Base-by-base conservation (phyloP, 2,797 vertebrate genomes). In the Podargus strigoides region DNA sequence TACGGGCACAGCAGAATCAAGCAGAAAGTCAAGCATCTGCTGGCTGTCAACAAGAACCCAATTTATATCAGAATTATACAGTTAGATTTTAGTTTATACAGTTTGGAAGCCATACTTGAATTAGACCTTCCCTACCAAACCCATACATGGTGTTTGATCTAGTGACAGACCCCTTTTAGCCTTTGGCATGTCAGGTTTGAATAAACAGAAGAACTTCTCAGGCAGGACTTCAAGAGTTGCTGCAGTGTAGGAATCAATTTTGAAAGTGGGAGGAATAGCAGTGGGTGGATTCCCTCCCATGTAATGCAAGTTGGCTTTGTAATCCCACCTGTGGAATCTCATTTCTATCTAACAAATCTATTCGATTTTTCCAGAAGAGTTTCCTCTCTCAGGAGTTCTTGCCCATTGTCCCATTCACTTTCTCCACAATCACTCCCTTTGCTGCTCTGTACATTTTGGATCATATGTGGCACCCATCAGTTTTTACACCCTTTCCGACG, bases 251-350 rank as follows among this genome's bases (percentile, higher is more conserved):
- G 42, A 74, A 67, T 49, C 15, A 55, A 28, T 73, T 88, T 78
- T 78, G 55, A 68, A 6, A 78, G 0, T 76, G 15, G 26, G 20
- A 84, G 30, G 16, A 84, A 58, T 14, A 74, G 4, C 1, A 4
- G 22, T 16, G 23, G 3, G 6, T 76, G 32, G 47, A 83, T 68
- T 64, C 75, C 88, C 4, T 3, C 11, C 16, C 9, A 27, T 14
- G 27, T 28, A 74, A 53, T 0, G 0, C 16, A 77, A 8, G 6
- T 6, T 80, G 24, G 3, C 4, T 86, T 75, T 86, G 18, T 74
- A 91, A 85, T 56, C 50, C 36, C n/a, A n/a, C n/a, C n/a, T n/a
- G n/a, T n/a, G n/a, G n/a, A n/a, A n/a, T n/a, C n/a, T n/a, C 44
- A 59, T 11, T 34, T 85, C 36, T 32, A 9, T 37, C 37, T 47